These are phyloP conservation scores for Diprion similis DNA, from an alignment of 1,140 invertebrate genomes.

Conservation along the genomic window DNA sequence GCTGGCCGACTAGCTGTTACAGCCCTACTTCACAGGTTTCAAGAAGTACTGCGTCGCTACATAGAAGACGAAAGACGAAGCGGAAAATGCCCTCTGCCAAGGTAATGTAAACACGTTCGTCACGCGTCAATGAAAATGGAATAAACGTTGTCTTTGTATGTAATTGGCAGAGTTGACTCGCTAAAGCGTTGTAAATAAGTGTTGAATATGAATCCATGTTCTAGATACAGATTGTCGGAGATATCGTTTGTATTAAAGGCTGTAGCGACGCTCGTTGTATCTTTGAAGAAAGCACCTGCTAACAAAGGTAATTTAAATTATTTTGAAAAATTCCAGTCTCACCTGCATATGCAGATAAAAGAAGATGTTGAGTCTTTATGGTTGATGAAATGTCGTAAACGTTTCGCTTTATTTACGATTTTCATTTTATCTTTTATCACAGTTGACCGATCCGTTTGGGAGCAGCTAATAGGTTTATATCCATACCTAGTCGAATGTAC, in stretches of 20 bases:
- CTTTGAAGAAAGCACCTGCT: slow-evolving; percentile 89
- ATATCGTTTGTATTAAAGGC: slow-evolving; percentile 97
- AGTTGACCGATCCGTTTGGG: slow-evolving; percentile 91
- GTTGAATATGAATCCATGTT: slow-evolving; percentile 50
- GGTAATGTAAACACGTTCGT: slow-evolving; percentile 62
- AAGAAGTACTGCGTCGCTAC: slow-evolving; percentile 90
- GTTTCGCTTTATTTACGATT: slow-evolving; percentile 17
- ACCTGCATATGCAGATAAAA: slow-evolving; percentile 14
- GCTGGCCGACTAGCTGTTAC: slow-evolving; percentile 89
- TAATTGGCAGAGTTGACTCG: no score
- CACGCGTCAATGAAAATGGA: background rate
- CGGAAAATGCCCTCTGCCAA: slow-evolving; percentile 89
- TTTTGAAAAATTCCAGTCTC: slow-evolving; percentile 20
- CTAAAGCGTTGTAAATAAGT: background rate
- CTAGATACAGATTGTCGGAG: slow-evolving; percentile 91
- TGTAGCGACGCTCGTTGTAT: slow-evolving; percentile 88
- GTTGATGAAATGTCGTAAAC: background rate
- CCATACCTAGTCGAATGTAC: slow-evolving; percentile 91
- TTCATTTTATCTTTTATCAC: slow-evolving; percentile 36
- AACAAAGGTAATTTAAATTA: slow-evolving; percentile 72
- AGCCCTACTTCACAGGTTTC: slow-evolving; percentile 88
- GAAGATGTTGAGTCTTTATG: background rate
- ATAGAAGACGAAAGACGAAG: slow-evolving; percentile 87
- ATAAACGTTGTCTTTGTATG: no score
- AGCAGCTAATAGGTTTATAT: slow-evolving; percentile 90